phyloP scores from a whole-genome alignment of 1,140 invertebrate species.

The Cydia splendana region DNA sequence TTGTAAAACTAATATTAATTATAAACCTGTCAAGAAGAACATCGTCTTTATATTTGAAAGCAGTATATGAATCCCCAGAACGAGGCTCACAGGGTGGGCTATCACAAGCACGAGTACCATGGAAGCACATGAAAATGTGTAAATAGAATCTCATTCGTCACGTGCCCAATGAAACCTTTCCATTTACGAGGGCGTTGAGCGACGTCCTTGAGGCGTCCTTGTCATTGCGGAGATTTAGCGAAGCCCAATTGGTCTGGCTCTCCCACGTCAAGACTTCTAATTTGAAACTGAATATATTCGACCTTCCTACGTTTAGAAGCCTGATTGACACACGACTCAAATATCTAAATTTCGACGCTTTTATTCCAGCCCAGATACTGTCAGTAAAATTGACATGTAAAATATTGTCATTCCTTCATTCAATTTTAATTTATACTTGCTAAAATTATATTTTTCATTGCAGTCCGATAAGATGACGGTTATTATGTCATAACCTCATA shows the following conservation, averaged over 20 bases:
- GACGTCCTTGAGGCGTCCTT: constrained; percentile 24
- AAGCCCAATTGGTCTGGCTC: constrained; percentile 34
- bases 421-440: too few species aligned
- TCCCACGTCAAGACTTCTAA: constrained; percentile 38
- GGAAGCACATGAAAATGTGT: background rate
- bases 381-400: too few species aligned
- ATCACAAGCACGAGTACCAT: background rate
- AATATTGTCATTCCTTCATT: too few species aligned
- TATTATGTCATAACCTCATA: too few species aligned
- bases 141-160: constrained; percentile 13
- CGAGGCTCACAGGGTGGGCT: too few species aligned
- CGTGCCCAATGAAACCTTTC: constrained; percentile 38
- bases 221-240: constrained; percentile 37
- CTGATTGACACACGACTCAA: background rate
- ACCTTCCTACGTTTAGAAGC: background rate
- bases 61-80: too few species aligned
- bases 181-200: constrained; percentile 39
- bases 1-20: too few species aligned
- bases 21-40: too few species aligned
- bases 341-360: background rate
- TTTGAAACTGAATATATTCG: constrained; percentile 42
- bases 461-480: too few species aligned
- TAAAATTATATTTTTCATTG: too few species aligned
- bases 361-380: background rate
- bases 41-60: too few species aligned